Evolutionary conservation across 1,140 invertebrate genomes (phyloP), one percentile per base, ranked within the genome.

Genomic region (Drosophila bocqueti): DNA sequence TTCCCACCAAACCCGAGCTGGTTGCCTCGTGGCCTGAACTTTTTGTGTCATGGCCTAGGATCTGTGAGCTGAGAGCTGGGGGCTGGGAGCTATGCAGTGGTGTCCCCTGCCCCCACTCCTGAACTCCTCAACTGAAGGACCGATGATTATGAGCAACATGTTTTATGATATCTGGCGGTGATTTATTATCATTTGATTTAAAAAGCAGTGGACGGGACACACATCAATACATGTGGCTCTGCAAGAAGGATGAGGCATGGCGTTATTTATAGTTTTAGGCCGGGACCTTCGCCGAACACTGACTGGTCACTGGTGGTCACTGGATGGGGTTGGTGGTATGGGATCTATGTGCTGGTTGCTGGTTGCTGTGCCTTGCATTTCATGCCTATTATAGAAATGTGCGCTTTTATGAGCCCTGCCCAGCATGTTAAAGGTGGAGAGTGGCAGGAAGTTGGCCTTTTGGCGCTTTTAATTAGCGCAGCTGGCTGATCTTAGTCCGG

Each of bases 131-230:
- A 10, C 50, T 68, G 34, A 36, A 38, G 52, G 52, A 54, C 52
- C 62, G 69, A 58, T 69, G 81, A 79, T 90, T 90, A 90, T 91
- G 85, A 90, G 76, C 79, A 90, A 84, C 91, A 92, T 92, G 91
- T 92, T 92, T 92, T 92, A 92, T 92, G 91, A 91, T 92, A 92
- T 92, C 91, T 92, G 83, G 68, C 79, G 86, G 91, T 92, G 91
- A 92, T 92, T 92, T 92, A 92, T 92, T 92, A 92, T 92, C 91
- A 92, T 92, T 92, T 92, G 91, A 92, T 92, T 92, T 92, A 92
- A 92, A 91, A 91, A 92, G 91, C 91, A 92, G 83, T 83, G 79
- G 90, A 89, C 87, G 83, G 80, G 86, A 87, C 84, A 84, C 84
- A 90, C 84, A 90, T 89, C 84, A 89, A 89, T 89, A 90, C 60